These are phyloP conservation scores for Rafetus swinhoei DNA, from an alignment of 2,113 vertebrate genomes.

Conservation along the genomic window DNA sequence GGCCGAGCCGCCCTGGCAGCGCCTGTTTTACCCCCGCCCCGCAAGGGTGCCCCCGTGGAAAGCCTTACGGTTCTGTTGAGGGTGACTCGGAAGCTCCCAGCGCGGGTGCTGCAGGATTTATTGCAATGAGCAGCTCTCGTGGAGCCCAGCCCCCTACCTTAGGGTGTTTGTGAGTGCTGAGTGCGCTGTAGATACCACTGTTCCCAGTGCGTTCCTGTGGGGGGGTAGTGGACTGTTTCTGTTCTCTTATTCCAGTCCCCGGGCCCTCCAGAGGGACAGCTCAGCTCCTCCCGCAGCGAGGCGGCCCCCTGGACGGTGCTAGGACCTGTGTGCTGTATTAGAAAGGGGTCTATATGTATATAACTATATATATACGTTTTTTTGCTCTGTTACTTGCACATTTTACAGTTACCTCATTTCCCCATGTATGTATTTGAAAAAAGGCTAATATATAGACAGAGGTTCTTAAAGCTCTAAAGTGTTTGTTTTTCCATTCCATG, in stretches of 20 bases:
- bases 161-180: constrained; percentile 96
- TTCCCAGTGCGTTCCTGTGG: constrained; percentile 96
- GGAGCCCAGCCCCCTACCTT: constrained; percentile 77
- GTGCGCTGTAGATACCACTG: constrained; percentile 96
- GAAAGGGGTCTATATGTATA: constrained; percentile 84
- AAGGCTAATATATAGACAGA: constrained; percentile 99
- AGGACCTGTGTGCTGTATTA: constrained; percentile 96
- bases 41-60: constrained; percentile 33
- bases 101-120: constrained; percentile 91
- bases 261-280: constrained; percentile 85
- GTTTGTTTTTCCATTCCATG: constrained; percentile 97
- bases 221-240: constrained; percentile 97
- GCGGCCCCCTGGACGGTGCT: constrained; percentile 88
- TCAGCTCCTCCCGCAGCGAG: constrained; percentile 76
- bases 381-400: constrained; percentile 99
- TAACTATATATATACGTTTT: constrained; percentile 82
- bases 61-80: constrained; percentile 76
- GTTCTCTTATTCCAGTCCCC: constrained; percentile 92
- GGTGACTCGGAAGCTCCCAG: constrained; percentile 85
- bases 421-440: constrained; percentile 99
- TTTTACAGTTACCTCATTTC: constrained; percentile 99
- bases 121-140: constrained; percentile 91
- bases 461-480: constrained; percentile 98
- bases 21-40: no score
- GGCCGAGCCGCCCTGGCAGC: no score